Evolutionary conservation across 2,797 vertebrate species (phyloP).

Genomic region (Hephaestus fuliginosus): DNA sequence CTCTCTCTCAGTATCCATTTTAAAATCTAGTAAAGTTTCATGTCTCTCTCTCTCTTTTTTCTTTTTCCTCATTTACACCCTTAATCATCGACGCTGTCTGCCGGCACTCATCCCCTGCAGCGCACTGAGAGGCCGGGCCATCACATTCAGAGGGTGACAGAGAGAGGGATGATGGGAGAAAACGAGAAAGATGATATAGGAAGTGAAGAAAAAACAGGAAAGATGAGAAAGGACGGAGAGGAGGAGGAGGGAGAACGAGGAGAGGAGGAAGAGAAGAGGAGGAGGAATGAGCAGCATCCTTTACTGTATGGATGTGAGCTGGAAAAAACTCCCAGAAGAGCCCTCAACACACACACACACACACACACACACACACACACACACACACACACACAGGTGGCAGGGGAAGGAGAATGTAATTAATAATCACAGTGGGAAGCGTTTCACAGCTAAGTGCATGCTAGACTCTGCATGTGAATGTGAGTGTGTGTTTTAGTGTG

Average conservation of each 20-base stretch:
- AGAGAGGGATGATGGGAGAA: not conserved
- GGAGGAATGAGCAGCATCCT: not conserved
- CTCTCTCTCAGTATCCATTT: conserved; percentile 4
- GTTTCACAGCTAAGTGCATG: conserved; percentile 57
- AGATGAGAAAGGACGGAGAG: not conserved
- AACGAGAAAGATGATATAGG: not conserved
- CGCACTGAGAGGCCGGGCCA: conserved; percentile 29
- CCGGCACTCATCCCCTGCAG: conserved; percentile 37
- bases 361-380: conserved; percentile 30
- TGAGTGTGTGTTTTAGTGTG: not conserved
- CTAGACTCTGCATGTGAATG: conserved; percentile 3
- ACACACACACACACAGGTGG: conserved; percentile 52
- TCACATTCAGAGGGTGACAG: conserved; percentile 34
- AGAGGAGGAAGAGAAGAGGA: not conserved
- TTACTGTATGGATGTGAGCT: not conserved
- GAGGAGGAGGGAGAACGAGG: not conserved
- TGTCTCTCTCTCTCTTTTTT: conserved; percentile 12
- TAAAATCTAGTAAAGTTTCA: conserved; percentile 8
- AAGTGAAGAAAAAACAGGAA: not conserved
- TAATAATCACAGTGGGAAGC: conserved; percentile 69
- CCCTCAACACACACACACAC: conserved; percentile 3
- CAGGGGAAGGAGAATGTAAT: conserved; percentile 57
- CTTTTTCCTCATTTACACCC: conserved; percentile 17
- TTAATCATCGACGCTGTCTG: conserved; percentile 55
- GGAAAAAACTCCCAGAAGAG: not conserved